Percentiles rank a stretch among this genome's conserved stretches.
These are phyloP conservation scores for Bicyclus anynana DNA, from an alignment of 1,140 invertebrate genomes.

Conservation along the genomic window DNA sequence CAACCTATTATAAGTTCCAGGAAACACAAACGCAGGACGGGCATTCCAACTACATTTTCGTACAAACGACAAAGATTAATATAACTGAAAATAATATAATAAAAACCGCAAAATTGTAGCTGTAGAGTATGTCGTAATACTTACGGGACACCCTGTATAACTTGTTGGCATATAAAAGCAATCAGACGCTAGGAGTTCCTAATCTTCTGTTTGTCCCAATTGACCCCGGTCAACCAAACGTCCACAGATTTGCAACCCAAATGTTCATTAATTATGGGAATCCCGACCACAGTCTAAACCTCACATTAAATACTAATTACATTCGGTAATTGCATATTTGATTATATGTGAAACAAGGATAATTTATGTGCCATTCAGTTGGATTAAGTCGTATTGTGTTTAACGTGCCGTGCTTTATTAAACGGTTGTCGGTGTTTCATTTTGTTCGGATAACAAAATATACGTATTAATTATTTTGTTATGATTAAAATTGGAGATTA, in stretches of 20 bases:
- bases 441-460: slow-evolving; percentile 4
- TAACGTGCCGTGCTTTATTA: slow-evolving; percentile 19
- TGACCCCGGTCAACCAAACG: slow-evolving; percentile 5
- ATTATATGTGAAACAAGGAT: slow-evolving; percentile 34
- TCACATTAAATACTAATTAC: slow-evolving; percentile 43
- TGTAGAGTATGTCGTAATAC: too few relatives aligned
- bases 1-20: too few relatives aligned
- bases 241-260: slow-evolving; percentile 29
- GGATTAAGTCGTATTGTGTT: slow-evolving; percentile 28
- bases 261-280: slow-evolving; percentile 34
- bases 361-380: slow-evolving; percentile 28
- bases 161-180: too few relatives aligned
- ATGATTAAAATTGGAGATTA: slow-evolving; percentile 1
- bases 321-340: slow-evolving; percentile 41
- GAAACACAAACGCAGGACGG: too few relatives aligned
- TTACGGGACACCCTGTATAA: too few relatives aligned
- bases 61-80: too few relatives aligned
- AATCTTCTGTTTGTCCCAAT: slow-evolving; percentile 1
- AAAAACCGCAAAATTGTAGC: too few relatives aligned
- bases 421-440: slow-evolving; percentile 16
- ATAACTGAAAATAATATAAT: too few relatives aligned
- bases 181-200: not conserved
- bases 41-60: too few relatives aligned
- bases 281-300: slow-evolving; percentile 30
- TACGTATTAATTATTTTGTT: not conserved